phyloP scores from a whole-genome alignment of 2,888 invertebrate genomes.

The Thereva nobilitata region DNA sequence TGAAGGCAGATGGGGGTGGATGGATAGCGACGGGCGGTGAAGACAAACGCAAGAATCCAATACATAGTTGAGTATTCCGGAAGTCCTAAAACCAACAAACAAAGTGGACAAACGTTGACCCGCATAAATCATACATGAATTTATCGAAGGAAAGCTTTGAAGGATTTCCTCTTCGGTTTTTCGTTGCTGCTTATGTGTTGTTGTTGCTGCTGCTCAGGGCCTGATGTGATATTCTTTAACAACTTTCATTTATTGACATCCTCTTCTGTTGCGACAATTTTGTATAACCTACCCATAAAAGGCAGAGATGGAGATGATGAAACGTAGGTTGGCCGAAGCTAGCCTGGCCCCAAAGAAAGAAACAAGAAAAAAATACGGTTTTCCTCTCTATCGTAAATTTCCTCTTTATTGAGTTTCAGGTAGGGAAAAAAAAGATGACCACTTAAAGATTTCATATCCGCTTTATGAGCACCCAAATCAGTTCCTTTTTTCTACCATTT shows the following conservation, averaged over 20 bases:
- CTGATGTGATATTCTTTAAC: slow-evolving; percentile 7
- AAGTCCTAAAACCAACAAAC: slow-evolving; percentile 15
- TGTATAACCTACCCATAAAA: neutral
- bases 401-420: slow-evolving; percentile 17
- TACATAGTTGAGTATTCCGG: slow-evolving; percentile 1
- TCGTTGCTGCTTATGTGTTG: no score
- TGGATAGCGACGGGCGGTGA: no score
- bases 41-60: neutral
- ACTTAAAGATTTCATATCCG: slow-evolving; percentile 12
- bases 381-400: slow-evolving; percentile 9
- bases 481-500: neutral
- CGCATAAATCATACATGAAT: slow-evolving; percentile 36
- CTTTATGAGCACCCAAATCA: slow-evolving; percentile 19
- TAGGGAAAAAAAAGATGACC: neutral
- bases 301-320: neutral
- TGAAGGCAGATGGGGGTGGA: no score
- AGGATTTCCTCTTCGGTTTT: neutral
- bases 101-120: slow-evolving; percentile 34
- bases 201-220: no score
- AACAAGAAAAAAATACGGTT: neutral
- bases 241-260: slow-evolving; percentile 10
- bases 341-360: neutral
- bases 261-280: neutral
- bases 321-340: neutral
- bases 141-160: neutral